These are phyloP conservation scores for Coelopa pilipes DNA, from an alignment of 2,888 invertebrate genomes.

Conservation along the genomic window DNA sequence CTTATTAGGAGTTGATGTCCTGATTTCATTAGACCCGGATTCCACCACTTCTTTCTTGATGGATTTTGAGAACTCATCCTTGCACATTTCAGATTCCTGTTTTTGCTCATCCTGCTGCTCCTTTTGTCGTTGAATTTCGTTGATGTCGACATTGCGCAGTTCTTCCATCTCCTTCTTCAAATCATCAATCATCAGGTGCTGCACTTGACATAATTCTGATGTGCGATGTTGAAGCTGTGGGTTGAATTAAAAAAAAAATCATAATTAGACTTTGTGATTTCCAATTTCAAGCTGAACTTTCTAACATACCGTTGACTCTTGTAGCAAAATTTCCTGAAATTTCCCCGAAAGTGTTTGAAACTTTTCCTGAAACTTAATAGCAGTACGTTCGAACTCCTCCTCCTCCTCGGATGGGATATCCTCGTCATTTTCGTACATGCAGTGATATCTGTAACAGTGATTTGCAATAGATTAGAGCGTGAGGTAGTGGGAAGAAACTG, in stretches of 20 bases:
- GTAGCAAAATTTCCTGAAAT: slow-evolving; percentile 77
- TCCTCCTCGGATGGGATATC: slow-evolving; percentile 77
- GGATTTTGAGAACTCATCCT: slow-evolving; percentile 34
- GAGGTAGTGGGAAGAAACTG: background rate
- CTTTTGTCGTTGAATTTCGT: slow-evolving; percentile 29
- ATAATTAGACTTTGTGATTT: too few species aligned
- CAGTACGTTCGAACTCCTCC: slow-evolving; percentile 76
- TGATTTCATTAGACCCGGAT: slow-evolving; percentile 16
- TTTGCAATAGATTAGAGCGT: background rate
- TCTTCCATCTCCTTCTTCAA: slow-evolving; percentile 74
- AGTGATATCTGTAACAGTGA: slow-evolving; percentile 72
- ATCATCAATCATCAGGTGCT: slow-evolving; percentile 78
- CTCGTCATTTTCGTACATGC: slow-evolving; percentile 71
- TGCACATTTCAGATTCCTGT: slow-evolving; percentile 21
- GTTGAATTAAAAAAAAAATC: background rate
- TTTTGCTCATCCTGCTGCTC: slow-evolving; percentile 16
- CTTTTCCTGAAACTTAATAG: slow-evolving; percentile 76
- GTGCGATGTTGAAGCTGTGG: slow-evolving; percentile 77
- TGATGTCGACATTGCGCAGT: slow-evolving; percentile 68
- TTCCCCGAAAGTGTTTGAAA: slow-evolving; percentile 78
- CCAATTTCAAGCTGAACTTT: too few species aligned
- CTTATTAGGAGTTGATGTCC: background rate
- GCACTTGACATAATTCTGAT: slow-evolving; percentile 81
- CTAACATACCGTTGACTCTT: slow-evolving; percentile 81
- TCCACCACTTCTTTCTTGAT: slow-evolving; percentile 43